Conservation (phyloP, 1,140 invertebrate genomes). For the Bombyx mandarina region DNA sequence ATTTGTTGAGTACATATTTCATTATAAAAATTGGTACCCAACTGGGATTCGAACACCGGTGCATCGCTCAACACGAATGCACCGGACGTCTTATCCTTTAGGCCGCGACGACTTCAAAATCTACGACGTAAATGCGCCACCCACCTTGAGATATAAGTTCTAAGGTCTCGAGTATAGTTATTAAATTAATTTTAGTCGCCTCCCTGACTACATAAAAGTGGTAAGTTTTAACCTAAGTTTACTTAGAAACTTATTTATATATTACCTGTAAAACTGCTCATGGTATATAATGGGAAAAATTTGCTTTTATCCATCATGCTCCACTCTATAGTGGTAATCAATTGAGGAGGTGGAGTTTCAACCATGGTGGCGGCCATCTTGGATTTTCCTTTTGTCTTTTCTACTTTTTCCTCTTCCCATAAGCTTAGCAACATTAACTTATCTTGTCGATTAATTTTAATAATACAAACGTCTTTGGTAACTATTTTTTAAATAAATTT, state of each 20-base stretch:
- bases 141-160: too few relatives aligned
- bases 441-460: constrained; percentile 9
- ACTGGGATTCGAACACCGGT: too few relatives aligned
- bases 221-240: too few relatives aligned
- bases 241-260: background rate
- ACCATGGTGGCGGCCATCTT: constrained; percentile 61
- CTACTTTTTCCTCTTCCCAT: constrained; percentile 21
- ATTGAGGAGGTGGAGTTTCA: constrained; percentile 73
- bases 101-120: too few relatives aligned
- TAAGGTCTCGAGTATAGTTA: too few relatives aligned
- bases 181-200: too few relatives aligned
- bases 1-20: too few relatives aligned
- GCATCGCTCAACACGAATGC: too few relatives aligned
- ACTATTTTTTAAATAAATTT: constrained; percentile 13
- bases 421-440: constrained; percentile 39
- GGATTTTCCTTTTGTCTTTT: constrained; percentile 5
- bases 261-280: constrained; percentile 73
- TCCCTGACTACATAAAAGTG: too few relatives aligned
- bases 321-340: constrained; percentile 95
- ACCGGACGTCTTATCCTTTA: too few relatives aligned
- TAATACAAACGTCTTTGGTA: constrained; percentile 30
- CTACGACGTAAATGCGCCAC: too few relatives aligned
- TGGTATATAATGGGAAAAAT: constrained; percentile 92
- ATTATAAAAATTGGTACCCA: too few relatives aligned
- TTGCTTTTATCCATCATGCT: constrained; percentile 98